Percentiles rank a stretch among this genome's conserved stretches.
Evolutionary conservation across 37 sponge, comb jelly and placozoan species (phyloP).

Genomic region (Agelas oroides): DNA sequence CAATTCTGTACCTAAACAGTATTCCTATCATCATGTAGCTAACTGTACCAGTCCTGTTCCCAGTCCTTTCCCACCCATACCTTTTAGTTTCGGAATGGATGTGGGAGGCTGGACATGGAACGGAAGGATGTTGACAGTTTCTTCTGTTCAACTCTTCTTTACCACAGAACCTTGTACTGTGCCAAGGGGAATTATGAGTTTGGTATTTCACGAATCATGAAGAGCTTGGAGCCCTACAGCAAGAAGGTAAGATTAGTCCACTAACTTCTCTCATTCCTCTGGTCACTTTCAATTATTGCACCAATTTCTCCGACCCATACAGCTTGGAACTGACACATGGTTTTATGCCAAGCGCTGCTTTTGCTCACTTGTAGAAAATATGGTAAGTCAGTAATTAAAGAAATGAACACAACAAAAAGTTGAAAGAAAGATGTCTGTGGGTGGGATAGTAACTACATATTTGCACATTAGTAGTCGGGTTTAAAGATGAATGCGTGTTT

Average conservation of each 20-base stretch:
- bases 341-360: conserved; percentile 97
- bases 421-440: too few species aligned
- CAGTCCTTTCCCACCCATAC: too few species aligned
- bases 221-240: conserved; percentile 96
- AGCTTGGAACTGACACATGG: conserved; percentile 99
- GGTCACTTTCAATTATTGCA: neutral
- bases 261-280: neutral
- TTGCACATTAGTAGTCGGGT: too few species aligned
- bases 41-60: too few species aligned
- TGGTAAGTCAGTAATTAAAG: conserved; percentile 67
- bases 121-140: neutral
- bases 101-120: neutral
- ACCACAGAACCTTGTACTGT: conserved; percentile 87
- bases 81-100: too few species aligned
- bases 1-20: too few species aligned
- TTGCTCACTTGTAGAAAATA: conserved; percentile 93
- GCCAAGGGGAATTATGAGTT: conserved; percentile 99
- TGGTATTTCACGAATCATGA: conserved; percentile 93
- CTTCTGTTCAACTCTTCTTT: too few species aligned
- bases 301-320: neutral
- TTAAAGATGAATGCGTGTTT: too few species aligned
- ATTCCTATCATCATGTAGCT: too few species aligned
- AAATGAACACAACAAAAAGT: too few species aligned
- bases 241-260: conserved; percentile 77
- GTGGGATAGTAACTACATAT: too few species aligned